These are phyloP conservation scores for Arbacia lixula DNA, from an alignment of 53 echinoderm and acorn worm species.

Conservation along the genomic window DNA sequence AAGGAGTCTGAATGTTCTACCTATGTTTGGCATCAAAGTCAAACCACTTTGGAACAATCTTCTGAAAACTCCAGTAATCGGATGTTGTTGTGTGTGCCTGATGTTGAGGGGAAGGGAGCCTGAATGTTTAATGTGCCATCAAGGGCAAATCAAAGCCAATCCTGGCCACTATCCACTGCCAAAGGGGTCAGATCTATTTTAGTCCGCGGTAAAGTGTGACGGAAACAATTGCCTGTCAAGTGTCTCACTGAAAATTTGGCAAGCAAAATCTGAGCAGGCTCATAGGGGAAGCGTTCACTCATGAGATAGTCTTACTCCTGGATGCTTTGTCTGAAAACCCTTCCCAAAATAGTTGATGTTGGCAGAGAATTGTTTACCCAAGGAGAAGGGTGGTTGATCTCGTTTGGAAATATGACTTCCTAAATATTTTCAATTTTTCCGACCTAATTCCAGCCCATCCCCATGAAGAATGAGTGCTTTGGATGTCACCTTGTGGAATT, in stretches of 20 bases:
- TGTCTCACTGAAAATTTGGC: constrained; percentile 1
- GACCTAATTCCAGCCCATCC: too few species aligned
- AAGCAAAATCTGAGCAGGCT: not conserved
- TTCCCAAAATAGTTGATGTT: constrained; percentile 30
- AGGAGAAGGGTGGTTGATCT: constrained; percentile 1
- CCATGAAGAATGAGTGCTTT: too few species aligned
- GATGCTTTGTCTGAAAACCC: too few species aligned
- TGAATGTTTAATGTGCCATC: constrained; percentile 29
- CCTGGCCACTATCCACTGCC: not conserved
- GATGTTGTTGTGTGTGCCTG: too few species aligned
- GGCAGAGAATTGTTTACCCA: constrained; percentile 7
- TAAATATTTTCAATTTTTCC: too few species aligned
- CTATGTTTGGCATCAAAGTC: too few species aligned
- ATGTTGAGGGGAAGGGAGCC: too few species aligned
- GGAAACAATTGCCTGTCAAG: constrained; percentile 48
- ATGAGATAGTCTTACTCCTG: constrained; percentile 19
- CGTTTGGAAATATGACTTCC: constrained; percentile 30
- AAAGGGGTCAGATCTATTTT: constrained; percentile 36
- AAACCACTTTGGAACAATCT: too few species aligned
- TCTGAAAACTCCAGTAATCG: too few species aligned
- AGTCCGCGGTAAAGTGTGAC: constrained; percentile 2
- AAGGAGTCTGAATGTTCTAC: too few species aligned
- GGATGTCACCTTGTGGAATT: too few species aligned
- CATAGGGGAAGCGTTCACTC: constrained; percentile 31
- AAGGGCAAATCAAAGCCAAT: constrained; percentile 38